phyloP scores from a whole-genome alignment of 1,140 invertebrate species.

The Magallana gigas region DNA sequence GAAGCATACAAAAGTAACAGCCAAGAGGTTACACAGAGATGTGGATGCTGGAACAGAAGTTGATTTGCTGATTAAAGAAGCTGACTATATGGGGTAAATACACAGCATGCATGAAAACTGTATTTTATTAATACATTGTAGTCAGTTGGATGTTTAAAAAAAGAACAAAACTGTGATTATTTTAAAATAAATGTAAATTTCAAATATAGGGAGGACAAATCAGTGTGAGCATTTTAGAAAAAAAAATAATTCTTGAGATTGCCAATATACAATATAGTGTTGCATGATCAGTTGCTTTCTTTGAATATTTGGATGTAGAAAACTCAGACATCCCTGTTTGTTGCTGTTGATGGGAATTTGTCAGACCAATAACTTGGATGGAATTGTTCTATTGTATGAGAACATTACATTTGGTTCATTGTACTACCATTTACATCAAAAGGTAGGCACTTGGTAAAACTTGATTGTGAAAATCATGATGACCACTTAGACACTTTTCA shows the following conservation, averaged over 20 bases:
- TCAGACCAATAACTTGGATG: conserved; percentile 76
- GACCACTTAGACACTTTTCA: too few relatives aligned
- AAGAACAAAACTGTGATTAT: too few relatives aligned
- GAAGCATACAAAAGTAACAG: conserved; percentile 76
- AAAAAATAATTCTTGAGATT: too few relatives aligned
- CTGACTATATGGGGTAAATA: conserved; percentile 71
- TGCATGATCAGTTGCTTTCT: too few relatives aligned
- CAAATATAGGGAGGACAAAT: too few relatives aligned
- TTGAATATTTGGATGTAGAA: conserved; percentile 59
- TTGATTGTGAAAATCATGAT: too few relatives aligned
- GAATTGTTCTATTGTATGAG: conserved; percentile 79
- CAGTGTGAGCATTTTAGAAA: too few relatives aligned
- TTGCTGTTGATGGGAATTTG: conserved; percentile 79
- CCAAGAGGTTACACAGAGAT: conserved; percentile 74
- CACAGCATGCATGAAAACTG: background rate
- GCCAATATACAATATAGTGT: too few relatives aligned
- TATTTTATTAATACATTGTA: too few relatives aligned
- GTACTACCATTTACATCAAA: conserved; percentile 74
- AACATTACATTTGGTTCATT: conserved; percentile 77
- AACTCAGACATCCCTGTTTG: conserved; percentile 77
- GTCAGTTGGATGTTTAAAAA: too few relatives aligned
- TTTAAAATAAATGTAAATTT: too few relatives aligned
- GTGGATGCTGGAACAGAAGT: conserved; percentile 66
- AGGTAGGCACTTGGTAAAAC: conserved; percentile 56
- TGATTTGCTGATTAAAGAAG: conserved; percentile 79